Evolutionary conservation across 2,888 invertebrate genomes (phyloP), one percentile per base, ranked within the genome.

Genomic region (Atethmia centrago): DNA sequence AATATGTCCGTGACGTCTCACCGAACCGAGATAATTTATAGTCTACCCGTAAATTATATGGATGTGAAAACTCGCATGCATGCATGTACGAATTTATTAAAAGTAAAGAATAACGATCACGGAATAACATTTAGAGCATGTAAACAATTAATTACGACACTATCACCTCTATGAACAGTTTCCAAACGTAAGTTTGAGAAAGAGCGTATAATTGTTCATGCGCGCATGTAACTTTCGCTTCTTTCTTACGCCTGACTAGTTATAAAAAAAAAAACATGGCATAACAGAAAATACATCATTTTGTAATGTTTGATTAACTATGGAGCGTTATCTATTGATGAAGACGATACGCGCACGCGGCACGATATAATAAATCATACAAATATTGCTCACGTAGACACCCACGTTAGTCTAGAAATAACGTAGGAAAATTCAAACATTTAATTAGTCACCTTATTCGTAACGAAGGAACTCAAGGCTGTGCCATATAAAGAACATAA

Each of bases 381-480:
- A 79, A 87, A 89, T 90, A 91, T 89, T 92, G 88, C 88, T 91
- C 90, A 90, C 86, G 86, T 86, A 87, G 74, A 74, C 94, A 89
- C 95, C 95, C 92, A 95, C 95, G 87, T 91, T 61, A 79, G 85
- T 88, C 91, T 92, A 90, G 90, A 90, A 91, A 93, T 92, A 94
- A 93, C 90, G 90, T 89, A 93, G 94, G 94, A 95, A 95, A 95
- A 95, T 89, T 94, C 90, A 92, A 93, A 92, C 91, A 94, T 92
- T 93, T 94, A 95, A 95, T 95, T 94, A 95, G 93, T 91, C 92
- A 88, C 95, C 94, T 89, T 95, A 94, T 94, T 91, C 85, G 94
- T 92, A 88, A 91, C 88, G 89, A 90, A 90, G 93, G 92, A 93
- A 92, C 92, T 92, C 95, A 95, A 95, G 95, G 95, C 84, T 93